Evolutionary conservation across 2,888 invertebrate genomes (phyloP), one percentile per base, ranked within the genome.

Genomic region (Galeruca laticollis): DNA sequence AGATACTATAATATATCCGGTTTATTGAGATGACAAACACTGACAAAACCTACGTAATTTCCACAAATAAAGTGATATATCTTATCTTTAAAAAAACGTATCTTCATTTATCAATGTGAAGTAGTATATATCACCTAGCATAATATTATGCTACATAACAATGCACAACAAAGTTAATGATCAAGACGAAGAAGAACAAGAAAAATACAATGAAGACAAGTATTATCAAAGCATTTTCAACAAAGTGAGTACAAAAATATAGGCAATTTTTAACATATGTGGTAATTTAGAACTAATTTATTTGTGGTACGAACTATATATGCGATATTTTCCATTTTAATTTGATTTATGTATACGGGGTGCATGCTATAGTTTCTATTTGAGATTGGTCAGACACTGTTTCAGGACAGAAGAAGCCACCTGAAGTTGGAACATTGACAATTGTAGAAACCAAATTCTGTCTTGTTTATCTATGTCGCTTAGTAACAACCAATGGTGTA

Each of bases 201-300:
- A 62, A 18, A 40, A 26, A 33, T 20, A 60, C 11, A 57, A 49
- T 51, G 59, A 59, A 54, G 57, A 68, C 6, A 52, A 68, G 49
- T 72, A 68, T 31, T 72, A 62, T 52, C 60, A 49, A 33, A 72
- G 66, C 40, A 60, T 74, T 59, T 74, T 74, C 20, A 57, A 71
- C n/a, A 71, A 72, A 69, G 74, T 74, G 67, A 47, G 68, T 47
- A 35, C 18, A 10, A n/a, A n/a, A n/a, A n/a, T 40, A 37, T 40
- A 13, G n/a, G n/a, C n/a, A 26, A 5, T 26, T 2, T 47, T 52
- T 35, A 8, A 51, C n/a, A 5, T 62, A 21, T 33, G 21, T 62
- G 26, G 8, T 49, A 33, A 43, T 10, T 52, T 15, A 8, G 11
- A 54, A 15, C 2, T 5, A 26, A 26, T 26, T 26, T 26, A 2